phyloP scores from a whole-genome alignment of 1,140 invertebrate species.

The Drosophila watanabei region DNA sequence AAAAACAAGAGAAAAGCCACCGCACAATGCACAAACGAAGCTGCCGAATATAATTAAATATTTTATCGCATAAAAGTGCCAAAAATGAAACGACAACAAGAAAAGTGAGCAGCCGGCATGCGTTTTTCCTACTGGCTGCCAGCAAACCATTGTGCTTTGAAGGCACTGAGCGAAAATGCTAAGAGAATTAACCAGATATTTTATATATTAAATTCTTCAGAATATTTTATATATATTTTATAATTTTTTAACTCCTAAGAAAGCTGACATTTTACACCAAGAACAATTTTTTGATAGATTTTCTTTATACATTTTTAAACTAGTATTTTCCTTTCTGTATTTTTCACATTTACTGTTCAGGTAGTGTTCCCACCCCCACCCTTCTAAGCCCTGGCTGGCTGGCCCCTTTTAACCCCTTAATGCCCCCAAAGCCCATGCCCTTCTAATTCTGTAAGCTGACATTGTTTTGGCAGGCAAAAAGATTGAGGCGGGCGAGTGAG shows the following conservation, averaged over 20 bases:
- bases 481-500: slow-evolving; percentile 16
- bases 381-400: background rate
- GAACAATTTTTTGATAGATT: rapidly evolving
- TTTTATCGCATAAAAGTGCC: slow-evolving; percentile 84
- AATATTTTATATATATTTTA: background rate
- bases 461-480: slow-evolving; percentile 63
- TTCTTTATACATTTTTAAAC: too few species aligned
- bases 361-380: slow-evolving; percentile 32
- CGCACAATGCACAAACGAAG: slow-evolving; percentile 79
- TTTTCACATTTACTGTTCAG: slow-evolving; percentile 28
- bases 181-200: background rate
- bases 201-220: background rate
- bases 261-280: background rate
- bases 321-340: background rate
- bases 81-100: slow-evolving; percentile 81
- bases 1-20: slow-evolving; percentile 34
- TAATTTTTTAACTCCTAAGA: background rate
- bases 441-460: slow-evolving; percentile 78
- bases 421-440: slow-evolving; percentile 7
- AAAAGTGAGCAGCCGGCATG: slow-evolving; percentile 78
- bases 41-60: slow-evolving; percentile 84
- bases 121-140: slow-evolving; percentile 48
- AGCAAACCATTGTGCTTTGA: slow-evolving; percentile 41
- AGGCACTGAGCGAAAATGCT: background rate
- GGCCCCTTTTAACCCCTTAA: slow-evolving; percentile 15